These are phyloP conservation scores for Denticeps clupeoides DNA, from an alignment of 2,797 vertebrate genomes.

Conservation along the genomic window DNA sequence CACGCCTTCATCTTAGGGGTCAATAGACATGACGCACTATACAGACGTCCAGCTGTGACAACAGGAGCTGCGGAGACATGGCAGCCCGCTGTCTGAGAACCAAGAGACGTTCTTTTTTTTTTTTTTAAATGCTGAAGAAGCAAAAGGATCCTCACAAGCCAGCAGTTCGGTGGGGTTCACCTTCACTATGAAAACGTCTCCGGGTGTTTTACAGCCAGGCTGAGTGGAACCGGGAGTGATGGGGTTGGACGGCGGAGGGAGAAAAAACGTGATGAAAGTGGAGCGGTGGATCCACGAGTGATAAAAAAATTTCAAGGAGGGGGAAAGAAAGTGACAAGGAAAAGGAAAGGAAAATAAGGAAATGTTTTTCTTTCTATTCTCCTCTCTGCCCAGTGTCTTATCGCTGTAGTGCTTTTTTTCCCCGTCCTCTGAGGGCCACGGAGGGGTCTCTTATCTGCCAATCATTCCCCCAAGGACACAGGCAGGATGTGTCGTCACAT, in stretches of 20 bases:
- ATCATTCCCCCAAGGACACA: slow-evolving; percentile 32
- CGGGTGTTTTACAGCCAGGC: not conserved
- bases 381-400: slow-evolving; percentile 11
- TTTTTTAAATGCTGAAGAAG: not conserved
- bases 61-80: too few species aligned
- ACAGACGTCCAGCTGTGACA: too few species aligned
- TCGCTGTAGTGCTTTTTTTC: slow-evolving; percentile 7
- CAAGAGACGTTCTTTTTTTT: not conserved
- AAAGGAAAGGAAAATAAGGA: slow-evolving; percentile 15
- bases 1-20: too few species aligned
- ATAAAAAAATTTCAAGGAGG: slow-evolving; percentile 19
- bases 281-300: slow-evolving; percentile 4
- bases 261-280: slow-evolving; percentile 7
- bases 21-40: too few species aligned
- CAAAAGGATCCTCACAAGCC: not conserved
- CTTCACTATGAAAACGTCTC: not conserved
- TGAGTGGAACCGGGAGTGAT: not conserved
- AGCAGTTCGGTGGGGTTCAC: not conserved
- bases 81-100: not conserved
- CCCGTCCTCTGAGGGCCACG: slow-evolving; percentile 29
- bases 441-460: slow-evolving; percentile 31
- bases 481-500: slow-evolving; percentile 27
- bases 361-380: slow-evolving; percentile 18
- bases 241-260: not conserved
- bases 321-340: slow-evolving; percentile 3